A percentile compares a stretch with the other conserved stretches of the same genome.
Evolutionary conservation across 2,888 invertebrate species (phyloP).

Genomic region (Drosophila quasianomalipes): DNA sequence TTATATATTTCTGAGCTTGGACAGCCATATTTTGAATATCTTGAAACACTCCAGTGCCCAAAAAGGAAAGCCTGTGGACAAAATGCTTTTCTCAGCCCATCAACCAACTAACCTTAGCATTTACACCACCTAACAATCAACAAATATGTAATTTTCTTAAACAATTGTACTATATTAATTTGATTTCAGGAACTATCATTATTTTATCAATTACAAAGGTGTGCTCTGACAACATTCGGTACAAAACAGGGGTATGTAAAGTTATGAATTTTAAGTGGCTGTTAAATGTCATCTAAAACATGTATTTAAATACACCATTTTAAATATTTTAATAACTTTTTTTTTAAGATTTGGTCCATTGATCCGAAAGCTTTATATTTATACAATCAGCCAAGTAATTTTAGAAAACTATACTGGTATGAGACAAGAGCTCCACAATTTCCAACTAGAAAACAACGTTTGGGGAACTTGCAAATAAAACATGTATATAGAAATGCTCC

Average conservation of each 20-base stretch:
- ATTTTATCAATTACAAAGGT: constrained; percentile 9
- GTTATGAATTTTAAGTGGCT: background rate
- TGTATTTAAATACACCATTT: background rate
- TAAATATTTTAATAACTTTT: background rate
- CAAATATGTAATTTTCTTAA: background rate
- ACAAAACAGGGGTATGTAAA: constrained; percentile 7
- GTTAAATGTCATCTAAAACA: background rate
- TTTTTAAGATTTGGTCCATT: constrained; percentile 6
- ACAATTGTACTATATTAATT: background rate
- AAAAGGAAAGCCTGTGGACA: background rate
- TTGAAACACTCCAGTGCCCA: background rate
- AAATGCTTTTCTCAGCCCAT: background rate
- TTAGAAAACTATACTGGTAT: constrained; percentile 7
- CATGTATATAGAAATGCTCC: constrained; percentile 9
- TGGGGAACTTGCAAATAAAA: constrained; percentile 1
- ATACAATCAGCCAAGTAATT: constrained; percentile 10
- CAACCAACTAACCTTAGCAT: background rate
- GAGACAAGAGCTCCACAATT: constrained; percentile 2
- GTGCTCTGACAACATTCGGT: constrained; percentile 5
- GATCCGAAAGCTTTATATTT: constrained; percentile 14
- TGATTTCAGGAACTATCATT: constrained; percentile 1
- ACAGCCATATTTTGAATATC: background rate
- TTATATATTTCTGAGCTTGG: background rate
- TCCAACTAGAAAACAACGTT: constrained; percentile 1
- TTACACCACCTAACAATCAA: background rate